Conservation (phyloP, 2,113 vertebrate genomes). For the Catharus minimus region DNA sequence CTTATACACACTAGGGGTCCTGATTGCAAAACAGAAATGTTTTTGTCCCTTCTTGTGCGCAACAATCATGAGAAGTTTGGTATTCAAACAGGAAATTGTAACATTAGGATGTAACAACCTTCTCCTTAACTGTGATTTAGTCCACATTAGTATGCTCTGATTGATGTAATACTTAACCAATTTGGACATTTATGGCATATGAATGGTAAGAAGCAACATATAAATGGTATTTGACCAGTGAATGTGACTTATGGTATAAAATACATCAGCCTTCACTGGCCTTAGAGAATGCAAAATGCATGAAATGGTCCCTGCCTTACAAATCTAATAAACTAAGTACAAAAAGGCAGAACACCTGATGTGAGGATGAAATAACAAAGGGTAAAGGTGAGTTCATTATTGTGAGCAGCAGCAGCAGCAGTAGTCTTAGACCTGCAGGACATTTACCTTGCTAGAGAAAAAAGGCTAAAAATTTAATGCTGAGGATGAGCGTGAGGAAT, state of each 20-base stretch:
- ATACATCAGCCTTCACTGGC: neutral
- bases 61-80: neutral
- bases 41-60: neutral
- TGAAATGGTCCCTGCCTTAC: neutral
- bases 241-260: neutral
- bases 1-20: accelerated
- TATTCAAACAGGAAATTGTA: neutral
- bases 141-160: neutral
- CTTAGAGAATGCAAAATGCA: neutral
- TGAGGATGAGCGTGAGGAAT: neutral
- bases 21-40: neutral
- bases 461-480: neutral
- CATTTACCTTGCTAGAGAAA: neutral
- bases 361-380: neutral
- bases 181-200: neutral
- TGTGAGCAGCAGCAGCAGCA: neutral
- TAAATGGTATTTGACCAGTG: neutral
- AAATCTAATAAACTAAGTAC: neutral
- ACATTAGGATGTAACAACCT: neutral
- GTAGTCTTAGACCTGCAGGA: neutral
- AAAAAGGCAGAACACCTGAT: neutral
- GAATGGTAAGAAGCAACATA: neutral
- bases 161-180: neutral
- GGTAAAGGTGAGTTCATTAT: neutral
- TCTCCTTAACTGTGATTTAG: neutral